These are phyloP conservation scores for Cardiocondyla obscurior DNA, from an alignment of 1,140 invertebrate genomes.

Conservation along the genomic window DNA sequence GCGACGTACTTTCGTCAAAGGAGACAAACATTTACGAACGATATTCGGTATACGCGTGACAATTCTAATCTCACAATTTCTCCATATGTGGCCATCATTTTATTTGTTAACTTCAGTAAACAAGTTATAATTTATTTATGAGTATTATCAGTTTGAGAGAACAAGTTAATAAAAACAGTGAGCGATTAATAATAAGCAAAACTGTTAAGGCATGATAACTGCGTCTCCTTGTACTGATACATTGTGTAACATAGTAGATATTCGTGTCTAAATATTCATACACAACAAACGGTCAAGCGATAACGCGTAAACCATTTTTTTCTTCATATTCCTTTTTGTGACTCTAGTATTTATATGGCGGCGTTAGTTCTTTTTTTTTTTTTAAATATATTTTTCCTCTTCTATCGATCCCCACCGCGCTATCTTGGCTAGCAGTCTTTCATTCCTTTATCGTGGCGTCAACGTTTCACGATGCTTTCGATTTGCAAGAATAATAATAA, in stretches of 20 bases:
- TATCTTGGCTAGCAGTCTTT: not conserved
- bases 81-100: not conserved
- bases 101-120: conserved; percentile 3
- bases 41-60: not conserved
- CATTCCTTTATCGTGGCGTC: not conserved
- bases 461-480: not conserved
- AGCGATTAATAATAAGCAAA: conserved; percentile 51
- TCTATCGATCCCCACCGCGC: not conserved
- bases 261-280: conserved; percentile 51
- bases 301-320: conserved; percentile 7
- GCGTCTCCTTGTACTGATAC: conserved; percentile 37
- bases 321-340: not conserved
- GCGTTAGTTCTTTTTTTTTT: no score
- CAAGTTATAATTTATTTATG: conserved; percentile 28
- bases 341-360: not conserved
- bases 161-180: conserved; percentile 33
- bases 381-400: no score
- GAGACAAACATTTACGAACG: not conserved
- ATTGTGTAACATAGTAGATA: conserved; percentile 50
- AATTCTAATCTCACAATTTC: not conserved
- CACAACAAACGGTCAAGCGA: conserved; percentile 19
- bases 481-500: not conserved
- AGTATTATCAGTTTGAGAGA: conserved; percentile 15
- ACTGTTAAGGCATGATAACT: conserved; percentile 33
- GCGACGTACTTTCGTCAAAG: not conserved